These are phyloP conservation scores for Thecophora atra DNA, from an alignment of 2,888 invertebrate genomes.

Conservation along the genomic window DNA sequence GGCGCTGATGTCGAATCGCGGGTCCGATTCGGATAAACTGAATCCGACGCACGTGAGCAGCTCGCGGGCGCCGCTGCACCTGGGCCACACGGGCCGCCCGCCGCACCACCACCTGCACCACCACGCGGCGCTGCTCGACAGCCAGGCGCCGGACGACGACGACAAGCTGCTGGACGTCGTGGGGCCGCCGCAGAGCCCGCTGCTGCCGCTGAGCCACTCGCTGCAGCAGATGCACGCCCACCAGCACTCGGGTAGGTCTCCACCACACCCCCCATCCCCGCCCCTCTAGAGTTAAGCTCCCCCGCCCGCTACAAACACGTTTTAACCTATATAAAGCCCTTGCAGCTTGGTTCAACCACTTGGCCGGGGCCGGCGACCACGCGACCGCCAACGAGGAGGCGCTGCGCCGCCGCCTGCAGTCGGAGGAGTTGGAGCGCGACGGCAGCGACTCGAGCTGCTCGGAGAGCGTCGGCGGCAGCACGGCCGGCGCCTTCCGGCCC, in stretches of 20 bases:
- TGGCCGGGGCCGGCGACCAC: constrained; percentile 69
- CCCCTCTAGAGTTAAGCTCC: neutral
- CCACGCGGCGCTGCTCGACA: constrained; percentile 58
- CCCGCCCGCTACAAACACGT: constrained; percentile 15
- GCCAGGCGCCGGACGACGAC: constrained; percentile 76
- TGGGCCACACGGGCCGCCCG: constrained; percentile 64
- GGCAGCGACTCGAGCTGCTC: constrained; percentile 81
- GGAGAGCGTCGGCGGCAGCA: constrained; percentile 69
- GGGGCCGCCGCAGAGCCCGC: constrained; percentile 84
- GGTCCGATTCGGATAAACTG: constrained; percentile 67
- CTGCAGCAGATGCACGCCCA: constrained; percentile 67
- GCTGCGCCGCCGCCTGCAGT: constrained; percentile 68
- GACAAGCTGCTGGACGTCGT: constrained; percentile 88
- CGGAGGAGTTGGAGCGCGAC: constrained; percentile 73
- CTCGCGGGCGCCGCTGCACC: constrained; percentile 63
- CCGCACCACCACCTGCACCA: constrained; percentile 60
- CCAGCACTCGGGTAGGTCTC: constrained; percentile 66
- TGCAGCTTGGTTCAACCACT: constrained; percentile 75
- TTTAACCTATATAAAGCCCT: constrained; percentile 61
- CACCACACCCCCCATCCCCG: neutral
- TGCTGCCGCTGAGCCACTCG: constrained; percentile 70
- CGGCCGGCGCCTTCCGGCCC: constrained; percentile 66
- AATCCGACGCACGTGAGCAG: constrained; percentile 71
- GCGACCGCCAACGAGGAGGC: constrained; percentile 66
- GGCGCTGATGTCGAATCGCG: constrained; percentile 69